Base-by-base conservation (phyloP, 2,888 invertebrate species). In the Rhagonycha fulva region DNA sequence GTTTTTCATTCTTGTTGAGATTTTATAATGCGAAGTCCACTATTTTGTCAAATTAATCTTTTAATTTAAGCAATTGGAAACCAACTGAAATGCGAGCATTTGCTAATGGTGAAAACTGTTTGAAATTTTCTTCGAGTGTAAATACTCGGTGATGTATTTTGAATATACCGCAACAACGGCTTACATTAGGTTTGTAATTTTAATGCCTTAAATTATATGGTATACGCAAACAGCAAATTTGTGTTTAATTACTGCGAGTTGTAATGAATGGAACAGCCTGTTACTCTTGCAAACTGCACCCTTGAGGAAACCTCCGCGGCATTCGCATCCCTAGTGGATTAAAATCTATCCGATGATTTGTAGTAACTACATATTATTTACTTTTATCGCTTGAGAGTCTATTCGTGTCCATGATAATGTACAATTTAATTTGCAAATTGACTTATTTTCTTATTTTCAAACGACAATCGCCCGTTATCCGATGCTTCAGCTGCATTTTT, bases 181-280 rank as follows among this genome's bases (percentile, higher is more conserved):
- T 23, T 69, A 74, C 70, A 74, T 74, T 74, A 70, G 69, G 74
- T 61, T 68, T 70, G 74, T 61, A 70, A 68, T 63, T 69, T 69
- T 74, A 74, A 71, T 62, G 74, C 74, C 71, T 76, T 76, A 74
- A 76, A 74, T 76, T 74, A 74, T 70, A 62, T 47, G 67, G 68
- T 74, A 63, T 74, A 74, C 76, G 62, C 71, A 76, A 76, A 76
- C 74, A 74, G 76, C 76, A 71, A 74, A 76, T 74, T 68, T 76
- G 76, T 74, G 76, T 76, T 76, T 76, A 76, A 76, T 76, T 76
- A 76, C 69, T 69, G 71, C 74, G 68, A 74, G 74, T 71, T 71
- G 76, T 76, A 76, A 76, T 76, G 76, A 76, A 76, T 74, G 74
- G 74, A 74, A 74, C 76, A 71, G 74, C 71, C 68, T 76, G 74